A percentile compares a stretch with the other conserved stretches of the same genome.
Conservation (phyloP, 2,888 invertebrate species). For the Sphinx pinastri region DNA sequence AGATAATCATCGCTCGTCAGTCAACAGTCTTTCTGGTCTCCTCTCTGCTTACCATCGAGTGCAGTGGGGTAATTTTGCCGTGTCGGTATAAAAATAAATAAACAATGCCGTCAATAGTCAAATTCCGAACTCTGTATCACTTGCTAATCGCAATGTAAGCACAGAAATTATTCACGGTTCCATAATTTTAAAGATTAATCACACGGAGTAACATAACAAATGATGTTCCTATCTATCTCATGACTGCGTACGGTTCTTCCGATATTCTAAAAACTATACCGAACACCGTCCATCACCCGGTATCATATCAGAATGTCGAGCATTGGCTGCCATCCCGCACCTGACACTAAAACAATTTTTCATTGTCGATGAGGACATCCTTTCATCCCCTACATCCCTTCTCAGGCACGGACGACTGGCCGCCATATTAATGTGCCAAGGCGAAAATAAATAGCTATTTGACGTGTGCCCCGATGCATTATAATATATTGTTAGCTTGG, state of each 20-base stretch:
- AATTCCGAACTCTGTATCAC: too few relatives aligned
- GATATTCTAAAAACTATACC: neutral
- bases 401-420: slow-evolving; percentile 60
- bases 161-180: too few relatives aligned
- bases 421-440: slow-evolving; percentile 74
- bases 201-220: too few relatives aligned
- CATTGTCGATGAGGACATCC: slow-evolving; percentile 69
- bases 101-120: too few relatives aligned
- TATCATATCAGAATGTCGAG: slow-evolving; percentile 13
- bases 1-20: too few relatives aligned
- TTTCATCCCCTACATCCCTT: slow-evolving; percentile 50
- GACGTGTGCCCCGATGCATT: slow-evolving; percentile 76
- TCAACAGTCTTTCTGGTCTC: too few relatives aligned
- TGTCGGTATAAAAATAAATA: too few relatives aligned
- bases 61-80: too few relatives aligned
- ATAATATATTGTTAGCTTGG: slow-evolving; percentile 67
- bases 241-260: neutral
- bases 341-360: slow-evolving; percentile 64
- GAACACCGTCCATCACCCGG: neutral
- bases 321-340: slow-evolving; percentile 52
- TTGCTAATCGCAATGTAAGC: too few relatives aligned
- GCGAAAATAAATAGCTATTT: slow-evolving; percentile 74
- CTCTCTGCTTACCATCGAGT: too few relatives aligned
- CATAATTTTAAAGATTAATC: too few relatives aligned
- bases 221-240: too few relatives aligned